Conservation (phyloP, 2,113 vertebrate genomes). For the Brachypodius melanocephalos region DNA sequence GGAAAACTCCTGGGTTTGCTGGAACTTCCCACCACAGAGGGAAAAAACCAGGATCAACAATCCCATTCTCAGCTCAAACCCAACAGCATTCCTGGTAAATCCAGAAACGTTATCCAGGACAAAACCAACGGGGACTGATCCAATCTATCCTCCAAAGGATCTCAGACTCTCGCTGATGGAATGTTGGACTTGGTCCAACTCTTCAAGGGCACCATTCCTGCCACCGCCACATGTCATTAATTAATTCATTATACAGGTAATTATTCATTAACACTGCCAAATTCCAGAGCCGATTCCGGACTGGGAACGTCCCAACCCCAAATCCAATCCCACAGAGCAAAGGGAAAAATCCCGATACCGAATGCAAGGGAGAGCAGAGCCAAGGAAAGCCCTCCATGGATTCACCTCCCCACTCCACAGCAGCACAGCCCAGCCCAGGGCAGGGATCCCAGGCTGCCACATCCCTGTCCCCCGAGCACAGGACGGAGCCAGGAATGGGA, state of each 20-base stretch:
- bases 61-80: fast-evolving
- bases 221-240: fast-evolving
- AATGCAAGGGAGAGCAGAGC: fast-evolving
- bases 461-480: too few species aligned
- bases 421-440: too few species aligned
- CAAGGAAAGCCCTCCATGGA: fast-evolving
- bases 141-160: background rate
- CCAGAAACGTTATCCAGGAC: fast-evolving
- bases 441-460: too few species aligned
- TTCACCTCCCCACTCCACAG: too few species aligned
- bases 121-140: fast-evolving
- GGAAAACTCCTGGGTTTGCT: background rate
- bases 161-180: fast-evolving
- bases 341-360: fast-evolving
- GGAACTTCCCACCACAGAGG: fast-evolving
- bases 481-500: background rate
- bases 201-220: fast-evolving
- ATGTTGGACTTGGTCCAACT: fast-evolving
- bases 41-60: fast-evolving
- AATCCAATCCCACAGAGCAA: fast-evolving
- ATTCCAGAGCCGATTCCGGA: fast-evolving
- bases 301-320: fast-evolving
- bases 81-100: fast-evolving
- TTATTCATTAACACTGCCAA: fast-evolving
- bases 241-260: background rate